These are phyloP conservation scores for Halcyon malimbica DNA, from an alignment of 2,113 vertebrate genomes.

Conservation along the genomic window DNA sequence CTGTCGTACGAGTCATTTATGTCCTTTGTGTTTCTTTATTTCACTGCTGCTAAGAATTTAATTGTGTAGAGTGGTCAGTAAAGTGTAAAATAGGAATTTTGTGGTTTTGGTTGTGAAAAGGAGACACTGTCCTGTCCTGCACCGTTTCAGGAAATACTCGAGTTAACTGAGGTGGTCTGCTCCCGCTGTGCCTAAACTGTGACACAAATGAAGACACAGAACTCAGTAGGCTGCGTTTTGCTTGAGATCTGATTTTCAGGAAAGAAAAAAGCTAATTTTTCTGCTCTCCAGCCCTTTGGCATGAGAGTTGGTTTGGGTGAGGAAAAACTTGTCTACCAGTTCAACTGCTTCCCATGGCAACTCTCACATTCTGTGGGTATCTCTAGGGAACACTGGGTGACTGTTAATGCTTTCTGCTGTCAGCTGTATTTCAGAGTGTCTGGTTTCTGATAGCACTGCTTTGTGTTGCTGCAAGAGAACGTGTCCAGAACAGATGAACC, in stretches of 20 bases:
- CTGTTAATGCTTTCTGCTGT: not conserved
- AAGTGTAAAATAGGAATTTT: not conserved
- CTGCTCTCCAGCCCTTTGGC: not conserved
- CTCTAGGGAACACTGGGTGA: not conserved
- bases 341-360: not conserved
- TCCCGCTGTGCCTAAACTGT: not conserved
- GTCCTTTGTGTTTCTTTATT: not conserved
- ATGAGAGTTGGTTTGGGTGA: not conserved
- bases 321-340: not conserved
- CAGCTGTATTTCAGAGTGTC: not conserved
- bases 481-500: not conserved
- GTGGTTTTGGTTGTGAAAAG: not conserved
- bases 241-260: not conserved
- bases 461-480: fast-evolving
- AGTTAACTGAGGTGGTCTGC: not conserved
- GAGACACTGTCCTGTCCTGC: not conserved
- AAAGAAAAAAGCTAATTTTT: not conserved
- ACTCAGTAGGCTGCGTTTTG: fast-evolving
- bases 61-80: not conserved
- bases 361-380: not conserved
- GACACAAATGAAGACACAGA: not conserved
- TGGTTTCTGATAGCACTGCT: not conserved
- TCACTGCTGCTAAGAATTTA: not conserved
- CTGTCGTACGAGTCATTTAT: too few species aligned
- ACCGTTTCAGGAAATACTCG: not conserved